Conservation (phyloP, 2,797 vertebrate species). For the Channa striata region DNA sequence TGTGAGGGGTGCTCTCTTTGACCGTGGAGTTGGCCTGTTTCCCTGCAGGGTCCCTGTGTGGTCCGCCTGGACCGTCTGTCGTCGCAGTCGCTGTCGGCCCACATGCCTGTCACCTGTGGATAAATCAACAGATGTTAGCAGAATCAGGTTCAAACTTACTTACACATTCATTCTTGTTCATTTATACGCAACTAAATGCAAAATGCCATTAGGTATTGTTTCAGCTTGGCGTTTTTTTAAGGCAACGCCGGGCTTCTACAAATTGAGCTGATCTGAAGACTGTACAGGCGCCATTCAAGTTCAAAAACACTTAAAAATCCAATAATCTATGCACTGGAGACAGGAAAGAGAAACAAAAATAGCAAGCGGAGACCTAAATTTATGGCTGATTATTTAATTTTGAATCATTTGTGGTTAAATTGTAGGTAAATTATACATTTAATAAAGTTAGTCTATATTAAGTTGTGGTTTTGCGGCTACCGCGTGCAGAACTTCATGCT, state of each 20-base stretch:
- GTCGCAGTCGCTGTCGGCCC: constrained; percentile 54
- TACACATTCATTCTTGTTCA: constrained; percentile 12
- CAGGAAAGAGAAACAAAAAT: neutral
- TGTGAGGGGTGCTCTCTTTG: constrained; percentile 69
- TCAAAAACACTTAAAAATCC: constrained; percentile 58
- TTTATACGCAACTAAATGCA: constrained; percentile 6
- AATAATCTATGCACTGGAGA: neutral
- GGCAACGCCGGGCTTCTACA: constrained; percentile 26
- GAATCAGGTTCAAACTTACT: constrained; percentile 55
- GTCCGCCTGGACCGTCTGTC: constrained; percentile 61
- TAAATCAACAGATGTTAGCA: constrained; percentile 65
- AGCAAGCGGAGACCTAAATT: fast-evolving
- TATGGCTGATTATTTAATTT: no score
- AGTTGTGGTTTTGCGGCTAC: neutral
- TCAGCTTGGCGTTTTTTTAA: constrained; percentile 58
- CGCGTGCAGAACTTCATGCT: neutral
- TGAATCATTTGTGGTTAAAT: no score
- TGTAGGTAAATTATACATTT: no score
- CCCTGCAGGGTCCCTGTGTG: constrained; percentile 58
- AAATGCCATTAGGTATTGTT: constrained; percentile 51
- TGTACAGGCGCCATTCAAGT: constrained; percentile 68
- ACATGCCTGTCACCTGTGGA: constrained; percentile 79
- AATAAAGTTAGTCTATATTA: no score
- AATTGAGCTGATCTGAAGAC: constrained; percentile 31
- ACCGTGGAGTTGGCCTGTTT: constrained; percentile 79